Percentiles rank a stretch among this genome's conserved stretches.
Conservation (phyloP, 2,797 vertebrate genomes). For the Acipenser ruthenus region DNA sequence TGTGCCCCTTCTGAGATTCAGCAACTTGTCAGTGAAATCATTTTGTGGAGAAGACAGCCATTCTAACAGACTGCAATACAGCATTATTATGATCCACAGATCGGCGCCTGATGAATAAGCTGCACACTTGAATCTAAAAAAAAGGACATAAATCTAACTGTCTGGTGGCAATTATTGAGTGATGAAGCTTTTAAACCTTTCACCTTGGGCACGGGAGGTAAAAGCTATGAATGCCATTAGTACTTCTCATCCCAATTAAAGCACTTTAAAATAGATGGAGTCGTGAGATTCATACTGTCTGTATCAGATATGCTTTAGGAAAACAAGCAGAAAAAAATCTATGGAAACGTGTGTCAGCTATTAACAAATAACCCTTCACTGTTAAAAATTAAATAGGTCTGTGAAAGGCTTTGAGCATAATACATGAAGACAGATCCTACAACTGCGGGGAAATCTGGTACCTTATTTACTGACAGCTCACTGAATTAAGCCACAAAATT, state of each 20-base stretch:
- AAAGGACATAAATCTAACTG: slow-evolving; percentile 2
- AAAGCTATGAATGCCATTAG: not conserved
- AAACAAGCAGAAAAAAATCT: too few species aligned
- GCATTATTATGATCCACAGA: not conserved
- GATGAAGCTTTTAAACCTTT: not conserved
- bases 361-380: too few species aligned
- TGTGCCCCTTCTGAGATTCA: not conserved
- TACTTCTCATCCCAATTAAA: slow-evolving; percentile 1
- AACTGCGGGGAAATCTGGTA: slow-evolving; percentile 5
- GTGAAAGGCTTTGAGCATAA: too few species aligned
- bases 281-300: not conserved
- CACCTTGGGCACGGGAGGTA: not conserved
- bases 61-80: not conserved
- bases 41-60: not conserved
- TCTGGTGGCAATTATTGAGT: slow-evolving; percentile 5
- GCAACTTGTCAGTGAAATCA: not conserved
- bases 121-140: not conserved
- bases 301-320: not conserved
- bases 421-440: not conserved
- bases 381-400: too few species aligned
- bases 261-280: not conserved
- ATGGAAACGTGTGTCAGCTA: too few species aligned
- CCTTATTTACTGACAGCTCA: slow-evolving; percentile 5
- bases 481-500: slow-evolving; percentile 15
- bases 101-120: not conserved